These are phyloP conservation scores for Melierax canorus DNA, from an alignment of 2,113 vertebrate species.

Conservation along the genomic window DNA sequence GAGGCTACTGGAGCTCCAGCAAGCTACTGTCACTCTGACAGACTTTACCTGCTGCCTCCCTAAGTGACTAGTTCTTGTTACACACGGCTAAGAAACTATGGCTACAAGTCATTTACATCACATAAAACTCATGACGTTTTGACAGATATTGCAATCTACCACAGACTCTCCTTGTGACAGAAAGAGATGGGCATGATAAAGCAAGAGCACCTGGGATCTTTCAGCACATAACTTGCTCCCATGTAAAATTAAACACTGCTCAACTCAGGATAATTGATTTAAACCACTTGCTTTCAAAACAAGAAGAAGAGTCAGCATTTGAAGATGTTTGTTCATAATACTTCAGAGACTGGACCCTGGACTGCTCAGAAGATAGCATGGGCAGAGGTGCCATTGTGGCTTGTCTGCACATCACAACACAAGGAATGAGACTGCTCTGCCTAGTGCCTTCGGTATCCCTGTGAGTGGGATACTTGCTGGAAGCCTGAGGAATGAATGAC, in stretches of 20 bases:
- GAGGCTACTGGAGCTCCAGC: background rate
- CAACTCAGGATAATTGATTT: background rate
- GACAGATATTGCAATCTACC: background rate
- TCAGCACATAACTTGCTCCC: background rate
- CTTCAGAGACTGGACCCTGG: background rate
- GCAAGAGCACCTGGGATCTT: background rate
- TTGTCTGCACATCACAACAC: background rate
- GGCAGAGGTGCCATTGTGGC: background rate
- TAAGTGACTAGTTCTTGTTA: background rate
- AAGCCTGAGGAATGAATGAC: background rate
- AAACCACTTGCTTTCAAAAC: background rate
- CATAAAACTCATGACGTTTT: background rate
- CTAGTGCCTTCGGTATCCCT: background rate
- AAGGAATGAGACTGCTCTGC: background rate
- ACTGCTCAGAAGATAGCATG: background rate
- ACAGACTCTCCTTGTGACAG: background rate
- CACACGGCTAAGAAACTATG: background rate
- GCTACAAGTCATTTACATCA: background rate
- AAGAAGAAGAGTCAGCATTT: background rate
- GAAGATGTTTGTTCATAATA: background rate
- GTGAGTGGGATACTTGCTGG: background rate
- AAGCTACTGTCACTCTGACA: background rate
- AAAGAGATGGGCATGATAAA: background rate
- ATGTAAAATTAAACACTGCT: background rate
- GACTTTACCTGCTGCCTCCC: background rate